A percentile compares a stretch with the other conserved stretches of the same genome.
These are phyloP conservation scores for Standfussiana lucernea DNA, from an alignment of 2,888 invertebrate species.

Conservation along the genomic window DNA sequence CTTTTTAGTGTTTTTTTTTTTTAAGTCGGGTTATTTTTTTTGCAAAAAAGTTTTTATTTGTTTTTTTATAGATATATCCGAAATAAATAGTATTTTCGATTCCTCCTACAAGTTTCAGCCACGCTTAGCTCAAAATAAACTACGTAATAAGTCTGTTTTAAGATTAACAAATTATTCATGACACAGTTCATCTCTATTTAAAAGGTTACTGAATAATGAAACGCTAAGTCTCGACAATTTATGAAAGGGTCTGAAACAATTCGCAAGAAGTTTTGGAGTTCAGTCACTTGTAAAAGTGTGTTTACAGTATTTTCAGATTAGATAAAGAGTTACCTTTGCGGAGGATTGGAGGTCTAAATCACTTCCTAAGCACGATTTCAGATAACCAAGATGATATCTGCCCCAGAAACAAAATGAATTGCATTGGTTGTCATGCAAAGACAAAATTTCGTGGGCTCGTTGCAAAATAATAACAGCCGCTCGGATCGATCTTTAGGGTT, in stretches of 20 bases:
- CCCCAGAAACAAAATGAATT: too few relatives aligned
- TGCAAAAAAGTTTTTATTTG: too few relatives aligned
- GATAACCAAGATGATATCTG: neutral
- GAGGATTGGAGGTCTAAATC: neutral
- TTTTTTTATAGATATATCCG: neutral
- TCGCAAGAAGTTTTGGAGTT: constrained; percentile 33
- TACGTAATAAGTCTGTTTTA: constrained; percentile 25
- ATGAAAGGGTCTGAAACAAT: constrained; percentile 42
- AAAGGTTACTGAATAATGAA: constrained; percentile 45
- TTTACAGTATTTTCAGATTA: constrained; percentile 23
- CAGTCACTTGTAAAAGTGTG: constrained; percentile 21
- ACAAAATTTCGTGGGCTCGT: too few relatives aligned
- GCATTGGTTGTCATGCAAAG: too few relatives aligned
- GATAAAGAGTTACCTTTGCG: neutral
- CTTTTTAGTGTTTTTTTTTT: too few relatives aligned
- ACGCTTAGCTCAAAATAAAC: constrained; percentile 3
- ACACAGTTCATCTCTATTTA: constrained; percentile 32
- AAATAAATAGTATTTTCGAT: neutral
- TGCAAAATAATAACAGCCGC: too few relatives aligned
- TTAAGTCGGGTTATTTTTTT: too few relatives aligned
- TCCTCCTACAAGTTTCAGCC: neutral
- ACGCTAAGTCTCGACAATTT: constrained; percentile 41
- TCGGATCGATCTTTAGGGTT: too few relatives aligned
- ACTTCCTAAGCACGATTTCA: neutral
- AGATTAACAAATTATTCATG: constrained; percentile 46